Evolutionary conservation across 1,140 invertebrate species (phyloP), one percentile per base, ranked within the genome.

Genomic region (Dendrolimus kikuchii): DNA sequence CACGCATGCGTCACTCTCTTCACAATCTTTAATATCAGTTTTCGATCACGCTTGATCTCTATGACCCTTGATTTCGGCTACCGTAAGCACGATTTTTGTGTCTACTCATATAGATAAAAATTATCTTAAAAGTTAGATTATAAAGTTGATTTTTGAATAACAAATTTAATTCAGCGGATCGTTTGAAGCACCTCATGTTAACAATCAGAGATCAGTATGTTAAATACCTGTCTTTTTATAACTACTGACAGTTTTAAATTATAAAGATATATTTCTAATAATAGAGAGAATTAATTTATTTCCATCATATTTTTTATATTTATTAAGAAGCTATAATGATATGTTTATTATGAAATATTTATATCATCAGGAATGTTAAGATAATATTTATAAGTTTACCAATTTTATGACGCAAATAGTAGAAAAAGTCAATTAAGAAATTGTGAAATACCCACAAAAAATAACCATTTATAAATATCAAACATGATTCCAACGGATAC

Each of bases 1-100:
- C 77, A 83, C 78, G 78, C 81, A 75, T 81, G 69, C 81, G 73
- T 80, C 81, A 81, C 70, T 81, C 75, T 66, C 60, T 64, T 75
- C 64, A 75, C 72, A 71, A 82, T 82, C 74, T 80, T 69, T 76
- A 74, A 81, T 83, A 86, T 86, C 82, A 81, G 77, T 79, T 83
- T 81, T 83, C 58, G 71, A 86, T 83, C 82, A 79, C 77, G 78
- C 46, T 77, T 86, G 80, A 83, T 78, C 81, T 78, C 65, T 62
- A 40, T 83, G 80, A 83, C 82, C 82, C 80, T 67, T 70, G 68
- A 75, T 74, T 81, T 83, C 68, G 73, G 82, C 82, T 86, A 86
- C 82, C 68, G 82, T 83, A 71, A 69, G 66, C 77, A 82, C 77
- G 80, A 79, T 75, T 77, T 70, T 73, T 58, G 6, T 61, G 46